phyloP scores from a whole-genome alignment of 1,140 invertebrate species.

The Cyphomyrmex costatus region DNA sequence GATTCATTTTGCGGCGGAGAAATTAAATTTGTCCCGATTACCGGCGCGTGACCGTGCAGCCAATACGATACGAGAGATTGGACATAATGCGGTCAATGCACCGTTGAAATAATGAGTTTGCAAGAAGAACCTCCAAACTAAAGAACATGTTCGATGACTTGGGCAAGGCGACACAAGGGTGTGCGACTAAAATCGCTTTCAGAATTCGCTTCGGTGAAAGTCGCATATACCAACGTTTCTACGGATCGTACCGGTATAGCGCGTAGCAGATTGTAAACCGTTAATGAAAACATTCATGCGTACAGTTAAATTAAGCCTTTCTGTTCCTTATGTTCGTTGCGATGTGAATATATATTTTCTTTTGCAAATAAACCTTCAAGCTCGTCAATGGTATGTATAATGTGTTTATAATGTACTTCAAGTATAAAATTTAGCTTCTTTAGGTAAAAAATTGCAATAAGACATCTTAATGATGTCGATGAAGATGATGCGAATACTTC shows the following conservation, averaged over 20 bases:
- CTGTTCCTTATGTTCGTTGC: neutral
- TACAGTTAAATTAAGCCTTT: constrained; percentile 12
- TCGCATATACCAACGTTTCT: constrained; percentile 19
- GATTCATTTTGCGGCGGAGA: constrained; percentile 41
- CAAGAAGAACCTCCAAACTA: constrained; percentile 19
- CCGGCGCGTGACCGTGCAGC: constrained; percentile 56
- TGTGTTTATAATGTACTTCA: neutral
- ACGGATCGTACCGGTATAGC: neutral
- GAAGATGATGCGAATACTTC: neutral
- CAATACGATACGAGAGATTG: constrained; percentile 51
- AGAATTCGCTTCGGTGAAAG: constrained; percentile 49
- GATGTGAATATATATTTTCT: neutral
- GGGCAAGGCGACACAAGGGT: constrained; percentile 8
- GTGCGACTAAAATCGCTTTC: constrained; percentile 50
- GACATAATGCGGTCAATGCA: constrained; percentile 48
- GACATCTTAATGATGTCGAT: neutral
- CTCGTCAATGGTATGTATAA: neutral
- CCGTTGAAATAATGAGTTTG: constrained; percentile 60
- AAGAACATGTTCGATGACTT: constrained; percentile 55
- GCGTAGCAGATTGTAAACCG: constrained; percentile 21
- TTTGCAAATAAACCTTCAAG: neutral
- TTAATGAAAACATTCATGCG: constrained; percentile 49
- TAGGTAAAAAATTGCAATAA: neutral
- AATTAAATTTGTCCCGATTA: constrained; percentile 62
- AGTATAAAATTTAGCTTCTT: constrained; percentile 1